Evolutionary conservation across 2,888 invertebrate genomes (phyloP).

Genomic region (Netelia fuscicornis): DNA sequence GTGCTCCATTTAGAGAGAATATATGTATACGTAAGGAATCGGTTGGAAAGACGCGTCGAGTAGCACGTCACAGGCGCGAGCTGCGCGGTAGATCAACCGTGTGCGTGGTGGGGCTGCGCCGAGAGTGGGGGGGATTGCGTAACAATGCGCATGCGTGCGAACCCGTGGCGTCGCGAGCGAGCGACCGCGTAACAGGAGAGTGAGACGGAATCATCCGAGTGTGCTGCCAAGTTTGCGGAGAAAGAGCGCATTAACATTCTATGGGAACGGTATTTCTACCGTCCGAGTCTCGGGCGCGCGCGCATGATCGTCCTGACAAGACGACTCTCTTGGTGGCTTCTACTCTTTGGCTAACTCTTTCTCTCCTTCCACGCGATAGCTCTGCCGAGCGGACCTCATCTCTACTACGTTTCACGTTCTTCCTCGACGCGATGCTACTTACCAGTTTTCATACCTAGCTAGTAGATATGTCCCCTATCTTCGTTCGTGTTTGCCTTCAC

Average conservation of each 20-base stretch:
- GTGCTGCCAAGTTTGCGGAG: constrained; percentile 68
- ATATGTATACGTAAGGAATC: neutral
- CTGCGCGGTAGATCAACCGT: too few species aligned
- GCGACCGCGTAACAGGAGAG: constrained; percentile 65
- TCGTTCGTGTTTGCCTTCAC: constrained; percentile 6
- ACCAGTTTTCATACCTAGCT: constrained; percentile 3
- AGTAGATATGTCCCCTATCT: neutral
- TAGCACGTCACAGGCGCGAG: constrained; percentile 8
- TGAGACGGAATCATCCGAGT: constrained; percentile 60
- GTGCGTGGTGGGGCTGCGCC: constrained; percentile 11
- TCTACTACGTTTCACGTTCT: constrained; percentile 28
- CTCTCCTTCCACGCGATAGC: constrained; percentile 43
- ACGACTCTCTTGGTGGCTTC: constrained; percentile 69
- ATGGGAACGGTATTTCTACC: constrained; percentile 83
- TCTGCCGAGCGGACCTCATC: neutral
- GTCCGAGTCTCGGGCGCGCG: constrained; percentile 31
- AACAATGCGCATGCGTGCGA: constrained; percentile 76
- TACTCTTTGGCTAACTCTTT: constrained; percentile 62
- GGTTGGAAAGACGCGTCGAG: constrained; percentile 18
- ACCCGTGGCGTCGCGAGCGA: constrained; percentile 55
- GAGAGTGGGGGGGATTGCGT: constrained; percentile 73
- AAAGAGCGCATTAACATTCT: constrained; percentile 84
- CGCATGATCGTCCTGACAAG: constrained; percentile 76
- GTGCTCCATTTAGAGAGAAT: too few species aligned
- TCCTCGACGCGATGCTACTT: constrained; percentile 6